Evolutionary conservation across 2,113 vertebrate species (phyloP), one percentile per base, ranked within the genome.

Genomic region (Chauna torquata): DNA sequence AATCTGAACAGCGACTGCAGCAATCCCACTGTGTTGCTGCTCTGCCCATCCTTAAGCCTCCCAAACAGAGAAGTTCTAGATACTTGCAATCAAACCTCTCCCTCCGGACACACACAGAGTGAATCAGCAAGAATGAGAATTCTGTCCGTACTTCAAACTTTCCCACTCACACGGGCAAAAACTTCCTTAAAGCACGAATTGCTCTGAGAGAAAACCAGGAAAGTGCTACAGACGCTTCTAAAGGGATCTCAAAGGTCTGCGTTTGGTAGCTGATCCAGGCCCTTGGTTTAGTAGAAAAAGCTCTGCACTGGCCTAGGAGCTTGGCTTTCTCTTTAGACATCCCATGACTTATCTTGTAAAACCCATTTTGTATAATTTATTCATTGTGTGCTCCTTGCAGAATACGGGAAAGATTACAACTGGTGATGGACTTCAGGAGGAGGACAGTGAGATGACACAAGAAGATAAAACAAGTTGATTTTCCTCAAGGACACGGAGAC

Each of bases 391-490:
- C 38, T 86, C 66, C 74, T 90, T 82, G 54, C 8, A 86, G 74
- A 84, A 76, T 45, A 82, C 52, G 55, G 81, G 64, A 86, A 95
- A 89, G 62, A 92, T 89, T 89, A 87, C 45, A 94, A 62, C 52
- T 77, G n/a, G 78, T 87, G 86, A 88, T 61, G 82, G 62, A 70
- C 66, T 90, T 92, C 66, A 92, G 90, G 80, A 74, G 34, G n/a
- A 93, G 14, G 45, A 66, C 86, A 86, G 15, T 28, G 61, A 84
- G 72, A 96, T 78, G 79, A 90, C 75, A 92, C 32, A 82, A 82
- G n/a, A 86, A 84, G 92, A 97, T 80, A 95, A 94, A 92, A 87
- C 8, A 14, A 89, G 28, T 57, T 90, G 77, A 42, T 66, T 87
- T 89, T 91, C 92, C 90, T 95, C 66, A 95, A 91, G 86, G 84